These are phyloP conservation scores for Isaurus tuberculatus DNA, from an alignment of 92 coral and sea anemone species.

Conservation along the genomic window DNA sequence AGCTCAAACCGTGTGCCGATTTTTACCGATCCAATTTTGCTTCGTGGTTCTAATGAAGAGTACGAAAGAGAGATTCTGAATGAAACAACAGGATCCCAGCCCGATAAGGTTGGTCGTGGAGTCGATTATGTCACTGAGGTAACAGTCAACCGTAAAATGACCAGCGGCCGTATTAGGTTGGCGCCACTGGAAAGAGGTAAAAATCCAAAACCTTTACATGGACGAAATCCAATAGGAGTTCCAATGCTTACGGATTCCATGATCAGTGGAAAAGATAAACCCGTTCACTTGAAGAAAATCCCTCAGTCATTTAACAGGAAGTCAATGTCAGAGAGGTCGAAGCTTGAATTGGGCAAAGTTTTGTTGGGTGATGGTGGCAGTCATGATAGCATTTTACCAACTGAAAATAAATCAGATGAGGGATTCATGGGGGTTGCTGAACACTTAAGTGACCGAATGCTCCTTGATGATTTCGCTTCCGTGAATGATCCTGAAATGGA, in stretches of 20 bases:
- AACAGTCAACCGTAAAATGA: background rate
- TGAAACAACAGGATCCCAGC: background rate
- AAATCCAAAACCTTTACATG: conserved; percentile 19
- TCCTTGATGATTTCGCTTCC: background rate
- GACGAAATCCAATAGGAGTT: conserved; percentile 17
- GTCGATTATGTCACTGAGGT: background rate
- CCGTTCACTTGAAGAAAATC: conserved; percentile 16
- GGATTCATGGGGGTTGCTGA: background rate
- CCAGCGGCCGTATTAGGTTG: conserved; percentile 9
- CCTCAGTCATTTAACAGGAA: background rate
- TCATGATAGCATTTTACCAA: background rate
- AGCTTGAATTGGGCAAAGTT: conserved; percentile 8
- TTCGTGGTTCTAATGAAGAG: conserved; percentile 3
- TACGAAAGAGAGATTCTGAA: conserved; percentile 20
- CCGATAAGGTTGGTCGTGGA: background rate
- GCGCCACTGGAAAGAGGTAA: conserved; percentile 25
- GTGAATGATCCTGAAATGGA: background rate
- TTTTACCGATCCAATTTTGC: conserved; percentile 23
- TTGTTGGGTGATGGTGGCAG: conserved; percentile 13
- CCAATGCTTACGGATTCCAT: conserved; percentile 23
- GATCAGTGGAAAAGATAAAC: conserved; percentile 26
- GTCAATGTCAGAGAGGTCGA: background rate
- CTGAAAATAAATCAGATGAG: background rate
- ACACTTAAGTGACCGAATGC: background rate
- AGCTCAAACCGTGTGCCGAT: conserved; percentile 27